Evolutionary conservation across 1,140 invertebrate genomes (phyloP).

Genomic region (Dolichoris vasculosae): DNA sequence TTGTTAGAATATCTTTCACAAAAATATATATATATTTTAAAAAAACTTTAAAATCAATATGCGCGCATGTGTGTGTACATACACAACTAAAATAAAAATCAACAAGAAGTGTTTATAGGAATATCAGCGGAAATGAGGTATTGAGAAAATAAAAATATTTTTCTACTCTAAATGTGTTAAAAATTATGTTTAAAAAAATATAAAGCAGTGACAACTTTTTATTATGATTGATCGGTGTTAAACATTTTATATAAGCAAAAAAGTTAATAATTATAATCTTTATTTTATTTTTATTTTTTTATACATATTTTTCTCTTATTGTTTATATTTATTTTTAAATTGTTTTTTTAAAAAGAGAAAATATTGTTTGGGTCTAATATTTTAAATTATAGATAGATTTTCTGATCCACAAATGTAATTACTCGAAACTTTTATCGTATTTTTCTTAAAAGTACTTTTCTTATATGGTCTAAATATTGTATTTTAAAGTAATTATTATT

Average conservation of each 20-base stretch:
- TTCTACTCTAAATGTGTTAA: background rate
- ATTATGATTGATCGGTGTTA: background rate
- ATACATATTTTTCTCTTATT: background rate
- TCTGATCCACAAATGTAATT: too few relatives aligned
- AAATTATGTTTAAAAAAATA: background rate
- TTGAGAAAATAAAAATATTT: constrained; percentile 29
- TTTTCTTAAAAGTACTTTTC: too few relatives aligned
- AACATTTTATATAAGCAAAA: too few relatives aligned
- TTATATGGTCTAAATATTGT: too few relatives aligned
- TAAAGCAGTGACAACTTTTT: background rate
- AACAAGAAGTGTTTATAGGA: background rate
- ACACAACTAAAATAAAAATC: background rate
- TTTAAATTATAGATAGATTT: too few relatives aligned
- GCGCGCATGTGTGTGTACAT: background rate
- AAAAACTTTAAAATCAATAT: background rate
- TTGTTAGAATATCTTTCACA: constrained; percentile 1
- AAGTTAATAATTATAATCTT: too few relatives aligned
- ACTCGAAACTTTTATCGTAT: too few relatives aligned
- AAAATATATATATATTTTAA: constrained; percentile 40
- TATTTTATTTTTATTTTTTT: background rate
- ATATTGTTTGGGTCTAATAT: too few relatives aligned
- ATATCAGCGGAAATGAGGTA: constrained; percentile 19
- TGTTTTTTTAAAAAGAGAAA: too few relatives aligned
- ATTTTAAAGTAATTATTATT: too few relatives aligned
- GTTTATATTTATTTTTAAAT: background rate